Conservation (phyloP, 2,888 invertebrate species). For the Agrotis exclamationis region DNA sequence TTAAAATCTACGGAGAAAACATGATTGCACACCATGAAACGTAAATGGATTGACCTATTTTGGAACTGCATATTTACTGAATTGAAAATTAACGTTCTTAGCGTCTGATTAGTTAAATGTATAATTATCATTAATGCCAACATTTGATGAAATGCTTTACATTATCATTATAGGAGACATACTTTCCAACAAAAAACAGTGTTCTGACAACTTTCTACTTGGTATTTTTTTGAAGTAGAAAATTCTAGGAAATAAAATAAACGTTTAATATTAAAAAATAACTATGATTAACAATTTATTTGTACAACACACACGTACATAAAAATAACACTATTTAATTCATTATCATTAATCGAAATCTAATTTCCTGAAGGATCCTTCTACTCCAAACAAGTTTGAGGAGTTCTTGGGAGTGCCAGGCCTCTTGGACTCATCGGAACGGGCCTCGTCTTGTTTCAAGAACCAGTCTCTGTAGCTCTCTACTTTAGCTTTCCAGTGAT, state of each 20-base stretch:
- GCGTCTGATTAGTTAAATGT: neutral
- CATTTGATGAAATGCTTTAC: neutral
- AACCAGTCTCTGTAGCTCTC: slow-evolving; percentile 75
- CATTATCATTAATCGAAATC: slow-evolving; percentile 81
- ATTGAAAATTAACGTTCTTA: slow-evolving; percentile 2
- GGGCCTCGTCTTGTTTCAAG: slow-evolving; percentile 74
- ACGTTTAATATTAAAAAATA: neutral
- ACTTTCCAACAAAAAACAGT: neutral
- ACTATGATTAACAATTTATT: slow-evolving; percentile 14
- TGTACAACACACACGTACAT: slow-evolving; percentile 23
- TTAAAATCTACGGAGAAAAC: slow-evolving; percentile 43
- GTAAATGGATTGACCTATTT: slow-evolving; percentile 25
- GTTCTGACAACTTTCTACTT: neutral
- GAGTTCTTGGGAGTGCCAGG: slow-evolving; percentile 83
- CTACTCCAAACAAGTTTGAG: slow-evolving; percentile 81
- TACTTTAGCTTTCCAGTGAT: slow-evolving; percentile 80
- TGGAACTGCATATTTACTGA: neutral
- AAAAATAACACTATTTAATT: slow-evolving; percentile 25
- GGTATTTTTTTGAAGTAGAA: neutral
- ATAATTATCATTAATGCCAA: neutral
- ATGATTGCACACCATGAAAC: slow-evolving; percentile 18
- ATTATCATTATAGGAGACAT: neutral
- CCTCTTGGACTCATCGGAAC: slow-evolving; percentile 88
- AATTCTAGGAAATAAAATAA: slow-evolving; percentile 1
- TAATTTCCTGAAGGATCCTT: slow-evolving; percentile 86